A percentile compares a stretch with the other conserved stretches of the same genome.
phyloP scores from a whole-genome alignment of 2,113 vertebrate genomes.

The Turnix velox region DNA sequence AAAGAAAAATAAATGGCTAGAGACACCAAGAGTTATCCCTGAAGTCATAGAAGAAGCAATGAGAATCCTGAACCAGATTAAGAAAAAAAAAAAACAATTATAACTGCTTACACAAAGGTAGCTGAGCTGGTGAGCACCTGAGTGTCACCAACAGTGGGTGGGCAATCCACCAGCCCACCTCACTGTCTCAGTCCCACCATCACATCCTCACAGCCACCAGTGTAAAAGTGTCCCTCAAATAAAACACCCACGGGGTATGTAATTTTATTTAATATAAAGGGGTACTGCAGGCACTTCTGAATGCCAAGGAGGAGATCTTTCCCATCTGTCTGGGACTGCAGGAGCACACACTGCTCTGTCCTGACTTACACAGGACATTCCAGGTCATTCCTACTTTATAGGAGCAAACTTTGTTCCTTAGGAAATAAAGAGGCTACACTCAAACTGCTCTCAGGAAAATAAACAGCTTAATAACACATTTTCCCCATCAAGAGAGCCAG shows the following conservation, averaged over 20 bases:
- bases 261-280: not conserved
- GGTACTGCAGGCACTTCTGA: not conserved
- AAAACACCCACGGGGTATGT: not conserved
- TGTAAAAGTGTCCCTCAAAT: not conserved
- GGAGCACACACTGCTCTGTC: not conserved
- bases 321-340: not conserved
- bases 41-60: not conserved
- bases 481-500: not conserved
- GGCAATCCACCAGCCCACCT: not conserved
- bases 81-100: not conserved
- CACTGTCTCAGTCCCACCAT: not conserved
- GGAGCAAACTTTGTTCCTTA: not conserved
- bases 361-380: not conserved
- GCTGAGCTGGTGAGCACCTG: not conserved
- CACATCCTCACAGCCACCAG: rapidly evolving
- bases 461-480: not conserved
- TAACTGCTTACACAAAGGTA: not conserved
- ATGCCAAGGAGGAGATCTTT: not conserved
- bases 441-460: not conserved
- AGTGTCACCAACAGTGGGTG: not conserved
- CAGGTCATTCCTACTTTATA: not conserved
- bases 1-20: not conserved
- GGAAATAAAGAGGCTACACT: not conserved
- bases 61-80: not conserved
- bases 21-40: not conserved